Base-by-base conservation (phyloP, 2,113 vertebrate species). In the Calonectris borealis region DNA sequence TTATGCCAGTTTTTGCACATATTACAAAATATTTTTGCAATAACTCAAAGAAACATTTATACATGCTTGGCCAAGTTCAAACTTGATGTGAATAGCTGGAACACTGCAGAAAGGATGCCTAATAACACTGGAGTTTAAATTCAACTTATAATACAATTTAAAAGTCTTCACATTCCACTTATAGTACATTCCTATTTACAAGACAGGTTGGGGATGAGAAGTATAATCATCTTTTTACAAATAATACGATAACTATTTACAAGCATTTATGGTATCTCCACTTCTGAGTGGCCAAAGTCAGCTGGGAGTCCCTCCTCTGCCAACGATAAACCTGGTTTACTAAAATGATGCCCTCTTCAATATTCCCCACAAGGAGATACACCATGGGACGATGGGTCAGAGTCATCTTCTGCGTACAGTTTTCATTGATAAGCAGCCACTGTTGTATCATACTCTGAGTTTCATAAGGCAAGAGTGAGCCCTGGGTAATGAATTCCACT, bases 221-320 rank as follows among this genome's bases (percentile, higher is more conserved):
- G 54, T 71, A 44, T 69, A 90, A 81, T 79, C 0, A 72, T 66
- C 55, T 90, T 96, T 96, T 77, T 92, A 95, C 80, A 96, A 90
- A 93, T 46, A 64, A 65, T 38, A 54, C 1, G 21, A 70, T 75
- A 88, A 58, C 36, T 93, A 93, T 89, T 94, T 96, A 96, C 98
- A 93, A 98, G 78, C 99, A 99, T 96, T 98, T 98, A 93, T 99
- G 98, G 46, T 98, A 98, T 84, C 98, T 99, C 99, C 99, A 99
- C 86, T 99, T 99, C 76, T 98, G 98, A 12, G 97, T 98, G 46
- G 98, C 99, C 34, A 98, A 38, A 5, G 98, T 95, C 42, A 99
- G 97, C 94, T 98, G 98, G 26, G 94, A 55, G 58, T 99, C 98
- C 65, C 97, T 99, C 83, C 97, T 99, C 84, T 99, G 98, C 99